phyloP scores from a whole-genome alignment of 2,113 vertebrate genomes.

The Colistium nudipinnis region DNA sequence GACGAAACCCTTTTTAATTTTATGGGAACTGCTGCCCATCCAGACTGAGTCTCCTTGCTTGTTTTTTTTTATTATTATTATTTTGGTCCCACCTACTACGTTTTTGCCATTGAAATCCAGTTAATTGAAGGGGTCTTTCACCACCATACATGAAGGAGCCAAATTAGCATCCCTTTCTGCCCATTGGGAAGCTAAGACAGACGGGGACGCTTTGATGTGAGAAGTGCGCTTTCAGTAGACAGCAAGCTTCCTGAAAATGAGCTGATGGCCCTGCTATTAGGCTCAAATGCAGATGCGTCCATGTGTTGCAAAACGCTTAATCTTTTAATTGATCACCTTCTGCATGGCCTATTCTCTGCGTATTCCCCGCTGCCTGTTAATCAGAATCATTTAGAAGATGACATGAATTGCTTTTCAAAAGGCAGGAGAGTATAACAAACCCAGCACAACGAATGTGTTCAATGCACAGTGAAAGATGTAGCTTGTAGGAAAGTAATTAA shows the following conservation, averaged over 20 bases:
- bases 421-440: slow-evolving; percentile 43
- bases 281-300: slow-evolving; percentile 90
- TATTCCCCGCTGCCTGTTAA: slow-evolving; percentile 62
- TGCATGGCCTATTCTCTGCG: slow-evolving; percentile 77
- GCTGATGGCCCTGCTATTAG: slow-evolving; percentile 96
- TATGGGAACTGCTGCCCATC: slow-evolving; percentile 93
- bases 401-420: slow-evolving; percentile 76
- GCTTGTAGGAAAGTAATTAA: slow-evolving; percentile 23
- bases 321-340: slow-evolving; percentile 99
- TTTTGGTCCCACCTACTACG: slow-evolving; percentile 70
- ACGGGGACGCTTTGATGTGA: slow-evolving; percentile 93
- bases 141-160: slow-evolving; percentile 91
- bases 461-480: slow-evolving; percentile 5
- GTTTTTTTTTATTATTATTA: slow-evolving; percentile 82
- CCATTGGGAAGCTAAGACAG: slow-evolving; percentile 87
- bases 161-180: slow-evolving; percentile 98
- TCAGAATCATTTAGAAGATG: slow-evolving; percentile 78
- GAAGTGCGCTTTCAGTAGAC: slow-evolving; percentile 86
- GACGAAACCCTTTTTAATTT: slow-evolving; percentile 90
- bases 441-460: not conserved
- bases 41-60: slow-evolving; percentile 89
- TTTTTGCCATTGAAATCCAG: slow-evolving; percentile 93
- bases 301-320: slow-evolving; percentile 97
- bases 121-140: slow-evolving; percentile 99
- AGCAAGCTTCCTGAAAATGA: slow-evolving; percentile 92